phyloP scores from a whole-genome alignment of 2,113 vertebrate species.

The Emydura subglobosa region DNA sequence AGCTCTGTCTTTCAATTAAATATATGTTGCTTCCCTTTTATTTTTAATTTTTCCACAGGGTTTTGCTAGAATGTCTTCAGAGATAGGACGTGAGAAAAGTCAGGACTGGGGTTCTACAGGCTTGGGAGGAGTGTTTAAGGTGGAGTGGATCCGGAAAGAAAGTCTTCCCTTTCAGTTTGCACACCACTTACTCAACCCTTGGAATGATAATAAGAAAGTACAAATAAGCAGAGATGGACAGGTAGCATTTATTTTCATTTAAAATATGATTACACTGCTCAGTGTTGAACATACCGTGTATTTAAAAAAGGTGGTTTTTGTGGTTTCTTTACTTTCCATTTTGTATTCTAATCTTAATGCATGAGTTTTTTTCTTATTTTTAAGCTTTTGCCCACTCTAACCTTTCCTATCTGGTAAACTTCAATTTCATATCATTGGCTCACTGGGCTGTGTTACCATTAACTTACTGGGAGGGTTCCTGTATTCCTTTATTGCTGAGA shows the following conservation, averaged over 20 bases:
- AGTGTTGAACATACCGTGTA: neutral
- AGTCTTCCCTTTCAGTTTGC: slow-evolving; percentile 88
- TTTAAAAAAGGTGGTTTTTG: neutral
- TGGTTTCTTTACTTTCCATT: neutral
- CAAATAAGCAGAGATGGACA: slow-evolving; percentile 96
- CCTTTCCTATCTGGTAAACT: neutral
- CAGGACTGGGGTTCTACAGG: slow-evolving; percentile 90
- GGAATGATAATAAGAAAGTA: slow-evolving; percentile 94
- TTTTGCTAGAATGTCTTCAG: slow-evolving; percentile 91
- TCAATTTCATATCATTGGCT: neutral
- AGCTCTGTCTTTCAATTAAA: neutral
- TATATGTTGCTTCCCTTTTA: neutral
- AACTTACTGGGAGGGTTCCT: neutral
- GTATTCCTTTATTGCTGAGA: neutral
- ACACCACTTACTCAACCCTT: slow-evolving; percentile 91
- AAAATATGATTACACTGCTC: neutral
- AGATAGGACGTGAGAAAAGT: slow-evolving; percentile 85
- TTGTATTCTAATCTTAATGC: neutral
- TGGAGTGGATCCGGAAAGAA: slow-evolving; percentile 93
- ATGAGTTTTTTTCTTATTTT: neutral
- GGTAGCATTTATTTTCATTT: slow-evolving; percentile 73
- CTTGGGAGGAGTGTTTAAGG: slow-evolving; percentile 89
- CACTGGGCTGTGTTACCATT: neutral
- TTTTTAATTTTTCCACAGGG: slow-evolving; percentile 81
- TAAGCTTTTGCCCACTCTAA: neutral